Evolutionary conservation across 1,140 invertebrate genomes (phyloP).

Genomic region (Lasioglossum baleicum): DNA sequence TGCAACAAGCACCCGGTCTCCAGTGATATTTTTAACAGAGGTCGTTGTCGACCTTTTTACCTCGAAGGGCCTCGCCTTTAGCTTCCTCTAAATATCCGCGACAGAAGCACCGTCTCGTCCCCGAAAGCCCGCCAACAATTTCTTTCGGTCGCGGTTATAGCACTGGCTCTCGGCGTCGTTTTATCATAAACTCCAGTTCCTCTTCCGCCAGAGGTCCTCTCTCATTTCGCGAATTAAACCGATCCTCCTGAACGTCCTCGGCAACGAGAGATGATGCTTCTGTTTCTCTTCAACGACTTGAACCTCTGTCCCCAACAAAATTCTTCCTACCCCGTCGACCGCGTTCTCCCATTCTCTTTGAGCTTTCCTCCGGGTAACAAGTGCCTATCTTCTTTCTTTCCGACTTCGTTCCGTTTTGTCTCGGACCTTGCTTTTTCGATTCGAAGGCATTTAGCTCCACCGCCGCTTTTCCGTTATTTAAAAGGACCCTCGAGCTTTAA

Average conservation of each 20-base stretch:
- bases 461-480: too few species aligned
- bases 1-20: conserved; percentile 39
- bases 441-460: too few species aligned
- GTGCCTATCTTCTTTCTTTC: too few species aligned
- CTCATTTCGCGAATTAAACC: conserved; percentile 3
- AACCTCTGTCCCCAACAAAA: neutral
- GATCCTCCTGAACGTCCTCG: conserved; percentile 4
- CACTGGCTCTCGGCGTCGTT: neutral
- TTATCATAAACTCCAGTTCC: neutral
- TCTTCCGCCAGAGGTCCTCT: neutral
- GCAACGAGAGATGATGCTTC: neutral
- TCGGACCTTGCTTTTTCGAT: neutral
- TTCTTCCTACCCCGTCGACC: neutral
- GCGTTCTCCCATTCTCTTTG: neutral
- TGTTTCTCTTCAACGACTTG: neutral
- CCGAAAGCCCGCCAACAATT: conserved; percentile 27
- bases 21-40: conserved; percentile 52
- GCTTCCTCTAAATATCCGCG: conserved; percentile 38
- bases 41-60: conserved; percentile 45
- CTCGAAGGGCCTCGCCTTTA: conserved; percentile 26
- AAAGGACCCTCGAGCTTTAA: too few species aligned
- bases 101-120: conserved; percentile 9
- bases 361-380: neutral
- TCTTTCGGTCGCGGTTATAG: neutral
- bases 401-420: neutral